A percentile compares a stretch with the other conserved stretches of the same genome.
phyloP scores from a whole-genome alignment of 2,113 vertebrate species.

The Corvus cornix region DNA sequence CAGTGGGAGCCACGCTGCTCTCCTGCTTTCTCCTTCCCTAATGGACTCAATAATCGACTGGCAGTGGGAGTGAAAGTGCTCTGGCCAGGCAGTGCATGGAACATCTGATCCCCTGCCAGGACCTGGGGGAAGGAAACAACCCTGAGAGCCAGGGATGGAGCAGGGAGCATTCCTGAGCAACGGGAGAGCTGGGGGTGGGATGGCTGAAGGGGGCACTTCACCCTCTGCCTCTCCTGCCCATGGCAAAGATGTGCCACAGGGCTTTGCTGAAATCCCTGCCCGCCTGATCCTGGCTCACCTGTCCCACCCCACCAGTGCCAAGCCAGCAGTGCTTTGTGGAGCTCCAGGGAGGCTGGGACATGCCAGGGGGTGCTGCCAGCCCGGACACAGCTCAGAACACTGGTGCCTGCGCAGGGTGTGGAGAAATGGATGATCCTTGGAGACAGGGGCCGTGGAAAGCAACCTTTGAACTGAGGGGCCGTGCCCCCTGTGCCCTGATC shows the following conservation, averaged over 20 bases:
- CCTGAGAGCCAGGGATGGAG: background rate
- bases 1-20: background rate
- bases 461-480: background rate
- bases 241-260: fast-evolving
- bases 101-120: background rate
- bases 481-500: background rate
- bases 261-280: background rate
- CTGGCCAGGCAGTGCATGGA: background rate
- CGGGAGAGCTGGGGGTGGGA: background rate
- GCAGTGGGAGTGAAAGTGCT: background rate
- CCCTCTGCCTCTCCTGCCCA: background rate
- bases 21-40: background rate
- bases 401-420: background rate
- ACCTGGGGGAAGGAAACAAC: background rate
- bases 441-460: background rate
- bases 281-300: background rate
- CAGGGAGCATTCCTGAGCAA: background rate
- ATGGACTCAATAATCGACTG: background rate
- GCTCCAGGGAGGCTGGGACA: background rate
- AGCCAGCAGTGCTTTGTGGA: background rate
- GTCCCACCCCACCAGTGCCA: background rate
- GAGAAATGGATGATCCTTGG: background rate
- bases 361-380: background rate
- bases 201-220: background rate
- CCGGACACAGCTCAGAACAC: background rate